Evolutionary conservation across 2,888 invertebrate species (phyloP), one percentile per base, ranked within the genome.

Genomic region (Machimus rusticus): DNA sequence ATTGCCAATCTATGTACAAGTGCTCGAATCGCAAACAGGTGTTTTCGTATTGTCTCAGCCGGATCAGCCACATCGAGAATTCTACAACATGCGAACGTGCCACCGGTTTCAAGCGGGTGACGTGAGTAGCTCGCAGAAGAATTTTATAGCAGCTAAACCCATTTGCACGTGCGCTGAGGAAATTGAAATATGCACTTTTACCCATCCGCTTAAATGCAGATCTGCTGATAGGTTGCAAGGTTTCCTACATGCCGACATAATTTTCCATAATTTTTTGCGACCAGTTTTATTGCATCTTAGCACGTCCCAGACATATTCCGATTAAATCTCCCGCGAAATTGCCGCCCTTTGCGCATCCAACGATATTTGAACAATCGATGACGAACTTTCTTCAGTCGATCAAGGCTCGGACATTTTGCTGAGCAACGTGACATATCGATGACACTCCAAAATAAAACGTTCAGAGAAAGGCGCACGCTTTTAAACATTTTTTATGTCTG

Each of bases 401-500:
- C 28, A 51, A 79, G 79, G 31, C 34, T 39, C 51, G 0, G 28
- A 79, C 16, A 79, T 39, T 51, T 23, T 19, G 23, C 23, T 12
- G 78, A 23, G 39, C 37, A 14, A 81, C 55, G 51, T 31, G 31
- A 55, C 28, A 81, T 55, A 23, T 51, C 16, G 57, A 51, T 28
- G 28, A 4, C 19, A 23, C 8, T 66, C 66, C 23, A 84, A 34
- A 57, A 84, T 57, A 84, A 84, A 84, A 39, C 19, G 82, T 57
- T 14, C 57, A 66, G 82, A 37, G 39, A 84, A 84, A 84, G 57
- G 79, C 79, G 79, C 79, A 79, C 79, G 51, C 51, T 79, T 79
- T 43, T 79, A 1, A 51, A 51, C 79, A 34, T 28, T 79, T 34
- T 79, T 79, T 79, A 79, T 79, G 46, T 66, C 12, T 12, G 23